Conservation (phyloP, 2,113 vertebrate species). For the Hippocampus zosterae region DNA sequence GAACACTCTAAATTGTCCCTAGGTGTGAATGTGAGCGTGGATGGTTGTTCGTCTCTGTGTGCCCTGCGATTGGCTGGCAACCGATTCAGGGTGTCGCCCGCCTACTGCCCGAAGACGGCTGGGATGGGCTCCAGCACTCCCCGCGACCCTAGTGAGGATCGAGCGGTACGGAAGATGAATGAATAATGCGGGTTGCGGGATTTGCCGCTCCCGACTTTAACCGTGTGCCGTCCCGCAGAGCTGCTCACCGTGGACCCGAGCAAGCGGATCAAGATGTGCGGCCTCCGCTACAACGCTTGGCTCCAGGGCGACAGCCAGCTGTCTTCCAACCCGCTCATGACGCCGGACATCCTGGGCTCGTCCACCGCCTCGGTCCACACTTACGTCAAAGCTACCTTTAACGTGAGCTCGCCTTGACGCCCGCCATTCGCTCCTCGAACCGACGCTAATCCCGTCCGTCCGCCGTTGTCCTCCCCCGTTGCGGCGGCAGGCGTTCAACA, state of each 20-base stretch:
- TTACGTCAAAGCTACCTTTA: slow-evolving; percentile 95
- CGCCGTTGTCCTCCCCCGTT: neutral
- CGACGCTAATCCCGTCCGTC: too few relatives aligned
- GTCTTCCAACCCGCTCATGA: slow-evolving; percentile 97
- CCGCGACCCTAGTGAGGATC: too few relatives aligned
- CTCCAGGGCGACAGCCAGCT: slow-evolving; percentile 96
- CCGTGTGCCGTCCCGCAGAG: slow-evolving; percentile 64
- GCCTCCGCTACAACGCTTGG: slow-evolving; percentile 91
- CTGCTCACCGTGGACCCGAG: slow-evolving; percentile 96
- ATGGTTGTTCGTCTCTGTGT: too few relatives aligned
- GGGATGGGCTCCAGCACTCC: too few relatives aligned
- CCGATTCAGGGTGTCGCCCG: too few relatives aligned
- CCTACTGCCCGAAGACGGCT: too few relatives aligned
- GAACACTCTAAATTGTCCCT: too few relatives aligned
- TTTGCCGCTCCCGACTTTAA: neutral
- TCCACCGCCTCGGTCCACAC: slow-evolving; percentile 92
- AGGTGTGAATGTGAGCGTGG: too few relatives aligned
- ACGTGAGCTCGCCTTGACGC: slow-evolving; percentile 78
- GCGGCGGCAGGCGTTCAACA: slow-evolving; percentile 88
- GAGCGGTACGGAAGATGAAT: too few relatives aligned
- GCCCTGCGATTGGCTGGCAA: too few relatives aligned
- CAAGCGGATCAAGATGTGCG: slow-evolving; percentile 98
- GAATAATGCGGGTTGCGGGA: too few relatives aligned
- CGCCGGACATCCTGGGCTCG: slow-evolving; percentile 90
- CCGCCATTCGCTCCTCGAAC: neutral